Evolutionary conservation across 2,797 vertebrate species (phyloP).

Genomic region (Spheniscus humboldti): DNA sequence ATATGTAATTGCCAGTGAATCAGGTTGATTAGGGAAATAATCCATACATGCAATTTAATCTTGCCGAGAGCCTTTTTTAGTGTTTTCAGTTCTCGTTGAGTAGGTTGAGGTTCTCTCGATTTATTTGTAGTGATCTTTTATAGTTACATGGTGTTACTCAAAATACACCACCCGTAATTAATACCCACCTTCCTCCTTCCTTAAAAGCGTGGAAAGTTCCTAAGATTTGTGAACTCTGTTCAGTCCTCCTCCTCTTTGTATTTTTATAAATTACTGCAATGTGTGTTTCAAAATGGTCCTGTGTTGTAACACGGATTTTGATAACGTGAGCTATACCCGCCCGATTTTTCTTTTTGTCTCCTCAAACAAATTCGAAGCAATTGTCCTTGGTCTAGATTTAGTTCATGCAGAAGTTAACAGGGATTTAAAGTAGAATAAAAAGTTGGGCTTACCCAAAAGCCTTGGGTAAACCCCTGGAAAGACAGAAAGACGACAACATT

Average conservation of each 20-base stretch:
- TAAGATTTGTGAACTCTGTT: neutral
- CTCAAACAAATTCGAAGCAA: neutral
- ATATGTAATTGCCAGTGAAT: neutral
- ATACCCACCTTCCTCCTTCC: neutral
- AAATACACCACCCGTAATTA: neutral
- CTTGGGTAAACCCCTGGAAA: neutral
- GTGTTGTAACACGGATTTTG: neutral
- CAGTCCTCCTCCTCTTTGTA: neutral
- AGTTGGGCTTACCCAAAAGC: neutral
- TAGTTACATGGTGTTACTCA: constrained; percentile 38
- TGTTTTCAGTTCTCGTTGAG: constrained; percentile 12
- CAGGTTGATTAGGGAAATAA: constrained; percentile 20
- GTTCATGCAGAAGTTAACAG: neutral
- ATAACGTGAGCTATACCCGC: neutral
- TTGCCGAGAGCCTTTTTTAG: neutral
- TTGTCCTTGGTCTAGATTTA: neutral
- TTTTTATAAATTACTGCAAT: neutral
- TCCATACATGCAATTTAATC: neutral
- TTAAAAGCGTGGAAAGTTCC: neutral
- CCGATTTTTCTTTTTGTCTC: neutral
- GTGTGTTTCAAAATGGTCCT: neutral
- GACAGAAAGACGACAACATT: neutral
- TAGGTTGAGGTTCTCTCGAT: constrained; percentile 26
- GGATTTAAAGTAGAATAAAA: neutral
- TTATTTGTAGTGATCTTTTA: constrained; percentile 22